phyloP scores from a whole-genome alignment of 2,797 vertebrate species.

The Acrocephalus scirpaceus region DNA sequence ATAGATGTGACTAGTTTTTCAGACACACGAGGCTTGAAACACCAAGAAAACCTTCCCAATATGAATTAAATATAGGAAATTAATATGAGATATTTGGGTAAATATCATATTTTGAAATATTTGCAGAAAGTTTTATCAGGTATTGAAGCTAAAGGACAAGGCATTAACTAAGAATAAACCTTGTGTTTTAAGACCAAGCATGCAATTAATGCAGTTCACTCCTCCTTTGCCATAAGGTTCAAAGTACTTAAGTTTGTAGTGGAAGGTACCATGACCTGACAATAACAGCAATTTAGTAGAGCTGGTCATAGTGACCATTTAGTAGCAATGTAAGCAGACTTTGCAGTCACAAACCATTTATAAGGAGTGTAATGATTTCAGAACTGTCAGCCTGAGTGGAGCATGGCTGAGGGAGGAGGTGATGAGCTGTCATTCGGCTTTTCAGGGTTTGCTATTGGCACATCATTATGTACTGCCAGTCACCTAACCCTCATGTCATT shows the following conservation, averaged over 20 bases:
- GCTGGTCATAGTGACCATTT: not conserved
- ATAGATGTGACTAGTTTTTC: not conserved
- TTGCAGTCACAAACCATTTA: not conserved
- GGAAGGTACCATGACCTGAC: not conserved
- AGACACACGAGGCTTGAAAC: not conserved
- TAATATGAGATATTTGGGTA: not conserved
- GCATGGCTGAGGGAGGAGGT: not conserved
- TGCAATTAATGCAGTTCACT: not conserved
- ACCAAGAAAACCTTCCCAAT: not conserved
- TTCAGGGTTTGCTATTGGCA: not conserved
- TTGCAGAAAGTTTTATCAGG: not conserved
- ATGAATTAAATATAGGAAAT: not conserved
- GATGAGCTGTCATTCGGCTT: not conserved
- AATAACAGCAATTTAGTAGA: not conserved
- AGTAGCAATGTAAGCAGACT: not conserved
- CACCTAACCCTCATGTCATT: not conserved
- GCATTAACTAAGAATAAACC: not conserved
- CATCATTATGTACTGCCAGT: not conserved
- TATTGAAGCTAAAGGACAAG: not conserved
- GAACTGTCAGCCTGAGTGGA: not conserved
- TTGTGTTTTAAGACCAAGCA: not conserved
- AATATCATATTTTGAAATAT: not conserved
- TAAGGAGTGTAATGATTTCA: not conserved
- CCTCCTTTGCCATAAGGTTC: not conserved
- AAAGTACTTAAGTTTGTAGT: not conserved